These are phyloP conservation scores for Boloria euphrosyne DNA, from an alignment of 2,888 invertebrate genomes.

Conservation along the genomic window DNA sequence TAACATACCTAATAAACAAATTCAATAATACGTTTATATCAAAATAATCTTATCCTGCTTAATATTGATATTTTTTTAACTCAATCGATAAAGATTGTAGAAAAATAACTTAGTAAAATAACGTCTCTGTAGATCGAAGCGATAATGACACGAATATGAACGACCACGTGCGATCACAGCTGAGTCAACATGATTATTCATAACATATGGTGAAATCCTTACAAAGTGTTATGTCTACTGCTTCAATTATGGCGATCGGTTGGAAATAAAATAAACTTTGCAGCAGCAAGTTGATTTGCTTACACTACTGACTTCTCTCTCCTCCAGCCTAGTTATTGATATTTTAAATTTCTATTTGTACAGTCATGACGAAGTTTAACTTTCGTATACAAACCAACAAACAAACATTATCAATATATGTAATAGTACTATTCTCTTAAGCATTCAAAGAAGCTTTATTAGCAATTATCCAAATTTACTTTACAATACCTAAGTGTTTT, in stretches of 20 bases:
- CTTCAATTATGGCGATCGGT: conserved; percentile 2
- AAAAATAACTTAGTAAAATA: conserved; percentile 10
- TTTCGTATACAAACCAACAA: too few relatives aligned
- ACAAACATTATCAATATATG: too few relatives aligned
- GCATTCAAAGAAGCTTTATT: too few relatives aligned
- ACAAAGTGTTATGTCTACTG: conserved; percentile 29
- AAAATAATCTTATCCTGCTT: too few relatives aligned
- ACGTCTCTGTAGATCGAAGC: conserved; percentile 31
- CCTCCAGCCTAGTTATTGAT: too few relatives aligned
- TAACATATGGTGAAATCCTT: conserved; percentile 34
- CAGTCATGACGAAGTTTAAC: too few relatives aligned
- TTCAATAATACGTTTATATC: too few relatives aligned
- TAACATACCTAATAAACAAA: too few relatives aligned
- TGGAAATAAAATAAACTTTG: background rate
- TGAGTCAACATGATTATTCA: conserved; percentile 45
- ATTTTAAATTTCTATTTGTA: too few relatives aligned
- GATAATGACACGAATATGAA: conserved; percentile 42
- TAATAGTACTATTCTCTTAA: too few relatives aligned
- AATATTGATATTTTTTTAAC: conserved; percentile 1
- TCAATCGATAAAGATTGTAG: conserved; percentile 1
- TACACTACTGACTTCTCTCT: background rate
- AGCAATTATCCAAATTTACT: too few relatives aligned
- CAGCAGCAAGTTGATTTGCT: background rate
- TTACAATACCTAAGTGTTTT: too few relatives aligned
- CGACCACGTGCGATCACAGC: conserved; percentile 50